Conservation (phyloP, 2,888 invertebrate species). For the Acronicta aceris region DNA sequence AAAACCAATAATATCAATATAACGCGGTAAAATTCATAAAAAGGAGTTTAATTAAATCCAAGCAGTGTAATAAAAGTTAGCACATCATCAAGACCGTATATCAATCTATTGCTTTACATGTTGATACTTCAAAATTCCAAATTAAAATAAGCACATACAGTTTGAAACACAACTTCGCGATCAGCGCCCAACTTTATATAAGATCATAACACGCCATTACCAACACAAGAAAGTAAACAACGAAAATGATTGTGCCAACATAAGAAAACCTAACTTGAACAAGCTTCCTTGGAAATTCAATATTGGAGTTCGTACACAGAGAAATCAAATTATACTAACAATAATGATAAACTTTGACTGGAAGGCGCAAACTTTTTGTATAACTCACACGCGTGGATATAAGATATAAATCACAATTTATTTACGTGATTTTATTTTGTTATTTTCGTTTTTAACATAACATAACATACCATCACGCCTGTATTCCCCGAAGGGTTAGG, state of each 20-base stretch:
- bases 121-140: constrained; percentile 39
- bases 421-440: constrained; percentile 25
- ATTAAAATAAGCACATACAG: constrained; percentile 41
- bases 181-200: constrained; percentile 43
- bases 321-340: constrained; percentile 70
- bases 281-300: constrained; percentile 65
- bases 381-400: constrained; percentile 30
- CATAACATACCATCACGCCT: too few species aligned
- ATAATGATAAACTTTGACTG: constrained; percentile 60
- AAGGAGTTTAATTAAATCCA: too few species aligned
- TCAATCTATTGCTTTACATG: constrained; percentile 5
- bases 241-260: constrained; percentile 58
- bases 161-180: constrained; percentile 42
- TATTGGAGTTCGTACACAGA: constrained; percentile 66
- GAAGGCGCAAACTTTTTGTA: constrained; percentile 49
- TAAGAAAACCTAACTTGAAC: constrained; percentile 56
- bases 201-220: constrained; percentile 58
- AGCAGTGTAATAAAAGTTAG: too few species aligned
- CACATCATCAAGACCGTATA: neutral
- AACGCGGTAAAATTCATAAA: too few species aligned
- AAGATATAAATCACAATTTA: constrained; percentile 46
- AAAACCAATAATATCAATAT: too few species aligned
- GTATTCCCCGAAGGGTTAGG: too few species aligned
- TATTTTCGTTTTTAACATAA: constrained; percentile 17
- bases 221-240: constrained; percentile 58